A percentile compares a stretch with the other conserved stretches of the same genome.
Conservation (phyloP, 2,113 vertebrate genomes). For the Mobula birostris region DNA sequence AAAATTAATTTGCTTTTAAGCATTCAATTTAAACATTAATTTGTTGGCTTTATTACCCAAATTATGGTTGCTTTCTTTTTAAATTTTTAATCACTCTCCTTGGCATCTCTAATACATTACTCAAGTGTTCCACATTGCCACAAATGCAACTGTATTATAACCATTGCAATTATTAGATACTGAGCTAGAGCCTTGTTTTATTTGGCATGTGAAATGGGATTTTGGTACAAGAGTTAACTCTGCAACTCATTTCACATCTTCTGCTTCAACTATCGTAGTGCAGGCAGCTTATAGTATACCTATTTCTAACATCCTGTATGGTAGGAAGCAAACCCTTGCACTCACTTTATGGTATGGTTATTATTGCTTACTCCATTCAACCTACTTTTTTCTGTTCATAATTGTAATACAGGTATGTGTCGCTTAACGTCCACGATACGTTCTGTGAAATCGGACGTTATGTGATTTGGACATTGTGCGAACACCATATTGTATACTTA, state of each 20-base stretch:
- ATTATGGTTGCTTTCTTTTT: neutral
- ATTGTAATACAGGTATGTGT: no score
- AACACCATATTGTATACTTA: no score
- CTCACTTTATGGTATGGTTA: neutral
- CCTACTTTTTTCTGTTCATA: neutral
- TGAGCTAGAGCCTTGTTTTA: conserved; percentile 23
- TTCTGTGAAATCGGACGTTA: no score
- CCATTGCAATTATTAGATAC: conserved; percentile 25
- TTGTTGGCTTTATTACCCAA: neutral
- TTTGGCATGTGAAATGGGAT: conserved; percentile 40
- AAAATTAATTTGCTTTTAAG: neutral
- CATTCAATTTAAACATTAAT: neutral
- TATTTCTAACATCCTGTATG: conserved; percentile 11
- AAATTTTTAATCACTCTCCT: neutral
- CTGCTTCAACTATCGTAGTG: neutral
- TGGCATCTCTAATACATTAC: conserved; percentile 35
- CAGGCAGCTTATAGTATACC: neutral
- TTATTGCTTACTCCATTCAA: neutral
- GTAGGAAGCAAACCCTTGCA: conserved; percentile 21
- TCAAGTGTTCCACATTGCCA: conserved; percentile 39
- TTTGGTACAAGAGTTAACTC: conserved; percentile 37
- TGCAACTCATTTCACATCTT: conserved; percentile 34
- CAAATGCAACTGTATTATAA: conserved; percentile 39
- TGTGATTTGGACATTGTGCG: no score
- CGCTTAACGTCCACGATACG: no score